Base-by-base conservation (phyloP, 2,888 invertebrate species). In the Macrostomum cliftonense region DNA sequence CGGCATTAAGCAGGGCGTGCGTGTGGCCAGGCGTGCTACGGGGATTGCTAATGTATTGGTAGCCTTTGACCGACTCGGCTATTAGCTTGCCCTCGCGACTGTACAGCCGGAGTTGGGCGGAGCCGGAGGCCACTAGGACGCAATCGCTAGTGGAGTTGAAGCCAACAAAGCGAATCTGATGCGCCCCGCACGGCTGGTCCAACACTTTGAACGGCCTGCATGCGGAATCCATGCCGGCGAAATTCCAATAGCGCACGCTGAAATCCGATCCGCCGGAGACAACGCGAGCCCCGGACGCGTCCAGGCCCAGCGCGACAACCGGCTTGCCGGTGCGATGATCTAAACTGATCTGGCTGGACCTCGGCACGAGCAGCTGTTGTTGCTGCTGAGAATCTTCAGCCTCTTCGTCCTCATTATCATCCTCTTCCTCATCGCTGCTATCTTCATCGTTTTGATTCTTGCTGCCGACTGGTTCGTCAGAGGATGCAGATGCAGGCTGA, bases 211-310 rank as follows among this genome's bases (percentile, higher is more conserved):
- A 97, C 44, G 88, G 84, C 46, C 83, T 79, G 74, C 89, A 77
- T 0, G 82, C 79, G 0, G 83, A 78, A 67, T 95, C 91, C 91
- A 97, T 95, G 4, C 93, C 95, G 54, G 89, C 86, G 74, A 97
- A 97, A 67, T 99, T 97, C 89, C 89, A 97, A 59, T 97, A 84
- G 47, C 83, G 82, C 1, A 97, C 82, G 58, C 91, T 88, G 69
- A 91, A 97, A 68, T 97, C 95, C 21, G 86, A 79, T 0, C 91
- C 87, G 0, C 97, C 97, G 0, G 84, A 81, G 0, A 85, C 81
- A 39, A 85, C 67, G 1, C 95, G 75, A 1, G 91, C 87, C 0
- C 95, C 97, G 1, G 89, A 84, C 0, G 89, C 86, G 71, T 97
- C 97, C 1, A 87, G 79, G 1, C 84, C 80, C 1, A 97, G 69